Conservation (phyloP, 2,113 vertebrate genomes). For the Myotis lucifugus region DNA sequence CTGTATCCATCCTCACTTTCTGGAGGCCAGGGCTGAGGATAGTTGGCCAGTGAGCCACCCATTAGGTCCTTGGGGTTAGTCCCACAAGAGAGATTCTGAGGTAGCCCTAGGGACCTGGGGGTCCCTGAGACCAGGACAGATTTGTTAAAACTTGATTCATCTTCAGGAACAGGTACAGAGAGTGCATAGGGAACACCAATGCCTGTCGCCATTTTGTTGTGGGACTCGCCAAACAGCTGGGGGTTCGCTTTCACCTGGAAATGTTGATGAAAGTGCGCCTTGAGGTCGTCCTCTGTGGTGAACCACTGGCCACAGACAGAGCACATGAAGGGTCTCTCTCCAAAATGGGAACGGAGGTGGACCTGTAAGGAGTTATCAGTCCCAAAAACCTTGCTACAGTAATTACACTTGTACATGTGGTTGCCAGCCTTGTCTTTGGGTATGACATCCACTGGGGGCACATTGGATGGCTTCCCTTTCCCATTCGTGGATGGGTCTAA, state of each 20-base stretch:
- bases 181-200: conserved; percentile 92
- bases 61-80: conserved; percentile 86
- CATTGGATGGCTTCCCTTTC: conserved; percentile 88
- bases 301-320: conserved; percentile 98
- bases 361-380: conserved; percentile 97
- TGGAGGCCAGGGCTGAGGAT: conserved; percentile 88
- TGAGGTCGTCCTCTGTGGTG: conserved; percentile 98
- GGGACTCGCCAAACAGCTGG: conserved; percentile 94
- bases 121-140: conserved; percentile 85
- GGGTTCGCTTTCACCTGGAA: conserved; percentile 96
- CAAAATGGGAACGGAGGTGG: conserved; percentile 95
- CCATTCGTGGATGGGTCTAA: conserved; percentile 91
- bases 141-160: conserved; percentile 90
- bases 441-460: conserved; percentile 85
- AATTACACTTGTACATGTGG: conserved; percentile 96
- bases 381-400: conserved; percentile 95
- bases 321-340: conserved; percentile 95
- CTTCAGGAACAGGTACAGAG: conserved; percentile 91
- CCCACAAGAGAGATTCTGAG: conserved; percentile 77
- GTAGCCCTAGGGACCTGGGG: conserved; percentile 75
- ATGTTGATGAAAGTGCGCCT: conserved; percentile 97
- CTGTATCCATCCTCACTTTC: conserved; percentile 88
- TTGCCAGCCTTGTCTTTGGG: conserved; percentile 82
- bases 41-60: conserved; percentile 77
- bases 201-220: conserved; percentile 92